phyloP scores from a whole-genome alignment of 2,797 vertebrate genomes.

The Cyprinella venusta region DNA sequence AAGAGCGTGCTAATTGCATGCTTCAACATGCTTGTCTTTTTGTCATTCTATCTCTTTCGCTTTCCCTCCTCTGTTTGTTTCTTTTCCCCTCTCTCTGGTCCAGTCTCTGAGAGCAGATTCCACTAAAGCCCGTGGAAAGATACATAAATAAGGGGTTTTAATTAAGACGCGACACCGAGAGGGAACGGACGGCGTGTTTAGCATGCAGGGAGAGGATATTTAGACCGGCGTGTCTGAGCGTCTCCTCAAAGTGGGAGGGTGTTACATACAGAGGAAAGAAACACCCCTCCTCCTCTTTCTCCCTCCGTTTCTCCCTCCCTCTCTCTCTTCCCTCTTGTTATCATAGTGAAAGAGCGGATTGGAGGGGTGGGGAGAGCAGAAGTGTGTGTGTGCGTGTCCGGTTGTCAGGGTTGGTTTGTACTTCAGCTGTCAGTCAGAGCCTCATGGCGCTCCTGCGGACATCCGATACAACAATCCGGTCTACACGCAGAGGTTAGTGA shows the following conservation, averaged over 20 bases:
- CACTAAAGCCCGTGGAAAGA: slow-evolving; percentile 66
- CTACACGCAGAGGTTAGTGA: slow-evolving; percentile 53
- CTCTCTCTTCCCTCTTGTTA: slow-evolving; percentile 47
- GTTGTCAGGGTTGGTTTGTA: slow-evolving; percentile 30
- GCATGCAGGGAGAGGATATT: slow-evolving; percentile 59
- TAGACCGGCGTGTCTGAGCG: slow-evolving; percentile 73
- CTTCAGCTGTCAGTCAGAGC: slow-evolving; percentile 49
- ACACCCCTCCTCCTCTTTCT: slow-evolving; percentile 42
- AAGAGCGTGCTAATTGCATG: slow-evolving; percentile 74
- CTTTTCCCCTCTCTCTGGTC: background rate
- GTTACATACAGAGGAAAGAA: slow-evolving; percentile 24
- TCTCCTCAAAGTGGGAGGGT: slow-evolving; percentile 73
- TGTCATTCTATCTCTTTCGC: slow-evolving; percentile 20
- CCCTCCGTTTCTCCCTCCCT: slow-evolving; percentile 28
- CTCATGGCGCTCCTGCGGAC: slow-evolving; percentile 48
- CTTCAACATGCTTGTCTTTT: slow-evolving; percentile 58
- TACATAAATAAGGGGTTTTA: slow-evolving; percentile 67
- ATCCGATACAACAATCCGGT: slow-evolving; percentile 43
- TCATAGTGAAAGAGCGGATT: slow-evolving; percentile 45
- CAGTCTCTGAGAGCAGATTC: slow-evolving; percentile 70
- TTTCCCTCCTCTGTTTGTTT: slow-evolving; percentile 18
- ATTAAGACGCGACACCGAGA: slow-evolving; percentile 67
- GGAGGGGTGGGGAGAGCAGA: slow-evolving; percentile 24
- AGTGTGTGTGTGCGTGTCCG: slow-evolving; percentile 7
- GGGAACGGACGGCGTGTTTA: slow-evolving; percentile 2